phyloP scores from a whole-genome alignment of 1,140 invertebrate genomes.

The Theocolax elegans region DNA sequence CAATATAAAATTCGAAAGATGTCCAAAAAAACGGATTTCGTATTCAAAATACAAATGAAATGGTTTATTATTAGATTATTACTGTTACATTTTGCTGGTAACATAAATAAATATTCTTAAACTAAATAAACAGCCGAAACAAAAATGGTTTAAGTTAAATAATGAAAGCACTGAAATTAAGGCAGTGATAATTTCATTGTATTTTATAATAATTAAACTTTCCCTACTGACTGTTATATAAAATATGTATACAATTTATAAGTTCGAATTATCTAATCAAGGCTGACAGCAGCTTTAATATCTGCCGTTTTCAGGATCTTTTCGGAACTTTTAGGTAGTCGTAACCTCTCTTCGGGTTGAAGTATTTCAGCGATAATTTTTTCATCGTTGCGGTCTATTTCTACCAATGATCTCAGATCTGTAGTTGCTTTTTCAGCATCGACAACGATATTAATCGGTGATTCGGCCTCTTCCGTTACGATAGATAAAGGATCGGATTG shows the following conservation, averaged over 20 bases:
- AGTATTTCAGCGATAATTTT: conserved; percentile 62
- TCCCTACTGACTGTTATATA: conserved; percentile 50
- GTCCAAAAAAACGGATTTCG: too few species aligned
- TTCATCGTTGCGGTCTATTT: conserved; percentile 55
- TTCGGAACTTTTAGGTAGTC: conserved; percentile 58
- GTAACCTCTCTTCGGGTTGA: conserved; percentile 57
- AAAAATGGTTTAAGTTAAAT: too few species aligned
- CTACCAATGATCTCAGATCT: not conserved
- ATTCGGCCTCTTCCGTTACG: conserved; percentile 46
- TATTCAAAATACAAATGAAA: too few species aligned
- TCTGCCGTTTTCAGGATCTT: conserved; percentile 61
- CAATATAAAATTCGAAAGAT: too few species aligned
- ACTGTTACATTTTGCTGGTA: too few species aligned
- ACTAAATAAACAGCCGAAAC: too few species aligned
- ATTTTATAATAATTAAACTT: conserved; percentile 53
- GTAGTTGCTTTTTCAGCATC: not conserved
- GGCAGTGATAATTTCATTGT: conserved; percentile 44
- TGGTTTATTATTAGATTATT: too few species aligned
- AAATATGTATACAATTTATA: conserved; percentile 63
- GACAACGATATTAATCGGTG: conserved; percentile 3
- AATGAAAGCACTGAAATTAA: too few species aligned
- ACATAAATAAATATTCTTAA: too few species aligned
- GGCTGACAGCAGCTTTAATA: conserved; percentile 65
- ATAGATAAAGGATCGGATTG: conserved; percentile 46
- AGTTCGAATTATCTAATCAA: conserved; percentile 60